phyloP scores from a whole-genome alignment of 37 sponge, comb jelly and placozoan genomes.

The Hormiphora californensis region DNA sequence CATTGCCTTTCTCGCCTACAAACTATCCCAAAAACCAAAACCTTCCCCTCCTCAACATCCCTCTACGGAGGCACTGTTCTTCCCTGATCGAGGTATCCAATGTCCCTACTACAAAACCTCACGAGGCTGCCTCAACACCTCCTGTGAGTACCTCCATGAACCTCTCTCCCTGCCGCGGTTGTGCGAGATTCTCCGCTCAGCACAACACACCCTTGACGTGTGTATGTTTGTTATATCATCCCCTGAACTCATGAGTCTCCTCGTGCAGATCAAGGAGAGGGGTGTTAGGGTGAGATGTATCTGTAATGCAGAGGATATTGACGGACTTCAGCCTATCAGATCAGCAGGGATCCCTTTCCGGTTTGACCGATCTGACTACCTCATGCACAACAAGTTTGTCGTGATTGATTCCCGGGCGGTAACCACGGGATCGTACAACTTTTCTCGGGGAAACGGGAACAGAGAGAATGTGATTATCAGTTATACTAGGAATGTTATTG shows the following conservation, averaged over 20 bases:
- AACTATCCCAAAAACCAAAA: neutral
- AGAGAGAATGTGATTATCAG: conserved; percentile 14
- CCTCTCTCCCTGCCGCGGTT: conserved; percentile 24
- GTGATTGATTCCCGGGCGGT: neutral
- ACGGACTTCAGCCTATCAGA: neutral
- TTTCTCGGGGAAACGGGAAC: conserved; percentile 36
- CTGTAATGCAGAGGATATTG: conserved; percentile 6
- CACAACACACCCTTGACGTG: neutral
- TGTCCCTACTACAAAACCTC: conserved; percentile 3
- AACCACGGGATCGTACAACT: conserved; percentile 22
- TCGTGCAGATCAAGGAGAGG: neutral
- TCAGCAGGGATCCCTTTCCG: conserved; percentile 7
- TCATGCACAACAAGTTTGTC: conserved; percentile 48
- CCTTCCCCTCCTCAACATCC: neutral
- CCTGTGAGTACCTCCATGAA: neutral
- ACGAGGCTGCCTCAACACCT: neutral
- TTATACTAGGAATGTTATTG: neutral
- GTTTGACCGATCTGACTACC: conserved; percentile 27
- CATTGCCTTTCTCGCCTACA: neutral
- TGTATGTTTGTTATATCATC: conserved; percentile 48
- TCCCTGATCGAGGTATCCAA: conserved; percentile 42
- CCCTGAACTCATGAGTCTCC: neutral
- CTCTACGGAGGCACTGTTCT: conserved; percentile 14
- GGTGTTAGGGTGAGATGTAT: conserved; percentile 24
- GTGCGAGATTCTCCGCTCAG: neutral